These are phyloP conservation scores for Eutrigla gurnardus DNA, from an alignment of 2,797 vertebrate species.

Conservation along the genomic window DNA sequence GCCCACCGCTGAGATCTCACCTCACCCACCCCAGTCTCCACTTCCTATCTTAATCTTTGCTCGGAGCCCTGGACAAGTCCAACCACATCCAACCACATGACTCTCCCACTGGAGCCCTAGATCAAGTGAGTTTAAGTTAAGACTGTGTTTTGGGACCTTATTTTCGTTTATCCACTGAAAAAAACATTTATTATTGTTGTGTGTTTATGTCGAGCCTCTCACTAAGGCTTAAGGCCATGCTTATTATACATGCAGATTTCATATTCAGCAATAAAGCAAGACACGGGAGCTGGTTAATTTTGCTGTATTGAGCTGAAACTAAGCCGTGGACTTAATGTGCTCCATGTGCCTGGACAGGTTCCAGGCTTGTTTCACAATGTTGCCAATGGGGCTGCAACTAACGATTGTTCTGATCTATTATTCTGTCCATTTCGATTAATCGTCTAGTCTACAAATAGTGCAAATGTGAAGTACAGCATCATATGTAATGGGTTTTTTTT, in stretches of 20 bases:
- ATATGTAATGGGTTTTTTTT: background rate
- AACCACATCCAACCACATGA: constrained; percentile 80
- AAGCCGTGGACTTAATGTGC: background rate
- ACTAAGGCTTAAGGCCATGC: constrained; percentile 1
- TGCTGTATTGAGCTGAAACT: constrained; percentile 11
- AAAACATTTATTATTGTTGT: too few relatives aligned
- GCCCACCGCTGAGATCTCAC: constrained; percentile 37
- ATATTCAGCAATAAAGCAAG: constrained; percentile 4
- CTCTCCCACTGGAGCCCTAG: constrained; percentile 74
- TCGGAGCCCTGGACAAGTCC: constrained; percentile 71
- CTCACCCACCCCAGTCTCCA: background rate
- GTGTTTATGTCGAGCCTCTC: background rate
- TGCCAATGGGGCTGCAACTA: background rate
- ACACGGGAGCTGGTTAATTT: background rate
- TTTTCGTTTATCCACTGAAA: background rate
- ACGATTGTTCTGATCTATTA: background rate
- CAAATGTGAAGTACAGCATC: background rate
- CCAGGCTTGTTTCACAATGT: background rate
- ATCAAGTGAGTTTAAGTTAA: constrained; percentile 66
- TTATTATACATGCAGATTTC: background rate
- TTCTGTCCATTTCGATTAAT: background rate
- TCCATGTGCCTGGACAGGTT: background rate
- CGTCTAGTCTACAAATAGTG: background rate
- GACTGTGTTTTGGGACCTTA: background rate
- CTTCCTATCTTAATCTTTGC: constrained; percentile 41